Percentiles rank a stretch among this genome's conserved stretches.
Evolutionary conservation across 2,888 invertebrate genomes (phyloP).

Genomic region (Melangyna quadrimaculata): DNA sequence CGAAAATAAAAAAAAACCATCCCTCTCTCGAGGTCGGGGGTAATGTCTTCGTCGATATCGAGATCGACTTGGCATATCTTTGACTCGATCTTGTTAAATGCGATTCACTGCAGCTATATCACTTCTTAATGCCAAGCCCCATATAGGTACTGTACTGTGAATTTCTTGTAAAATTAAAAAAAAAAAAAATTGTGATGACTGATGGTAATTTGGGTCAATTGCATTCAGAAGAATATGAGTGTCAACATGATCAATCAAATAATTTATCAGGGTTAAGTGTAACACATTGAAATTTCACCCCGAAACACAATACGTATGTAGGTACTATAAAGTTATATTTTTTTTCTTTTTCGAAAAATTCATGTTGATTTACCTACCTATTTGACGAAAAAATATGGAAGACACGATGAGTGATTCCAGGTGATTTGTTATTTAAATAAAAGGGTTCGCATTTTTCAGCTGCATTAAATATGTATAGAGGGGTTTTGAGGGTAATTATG

Average conservation of each 20-base stretch:
- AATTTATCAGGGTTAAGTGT: slow-evolving; percentile 1
- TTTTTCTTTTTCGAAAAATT: not conserved
- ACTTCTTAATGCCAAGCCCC: not conserved
- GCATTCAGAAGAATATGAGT: slow-evolving; percentile 32
- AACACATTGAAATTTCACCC: slow-evolving; percentile 20
- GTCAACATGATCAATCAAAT: slow-evolving; percentile 55
- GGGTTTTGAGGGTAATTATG: slow-evolving; percentile 9
- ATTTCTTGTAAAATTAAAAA: not conserved
- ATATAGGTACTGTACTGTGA: not conserved
- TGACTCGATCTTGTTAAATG: slow-evolving; percentile 13
- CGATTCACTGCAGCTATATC: not conserved
- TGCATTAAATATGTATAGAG: not conserved
- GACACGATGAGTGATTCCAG: slow-evolving; percentile 40
- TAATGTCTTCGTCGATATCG: not conserved
- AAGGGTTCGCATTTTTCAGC: slow-evolving; percentile 36
- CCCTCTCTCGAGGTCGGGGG: not conserved
- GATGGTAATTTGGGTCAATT: slow-evolving; percentile 59
- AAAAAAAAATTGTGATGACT: not conserved
- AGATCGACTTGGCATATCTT: not conserved
- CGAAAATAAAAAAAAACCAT: not conserved
- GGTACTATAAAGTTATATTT: no score
- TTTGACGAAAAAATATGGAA: slow-evolving; percentile 23
- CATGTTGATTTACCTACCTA: slow-evolving; percentile 15
- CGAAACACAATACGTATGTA: not conserved
- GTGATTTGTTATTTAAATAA: slow-evolving; percentile 58